Conservation (phyloP, 2,797 vertebrate species). For the Tragopan temminckii region DNA sequence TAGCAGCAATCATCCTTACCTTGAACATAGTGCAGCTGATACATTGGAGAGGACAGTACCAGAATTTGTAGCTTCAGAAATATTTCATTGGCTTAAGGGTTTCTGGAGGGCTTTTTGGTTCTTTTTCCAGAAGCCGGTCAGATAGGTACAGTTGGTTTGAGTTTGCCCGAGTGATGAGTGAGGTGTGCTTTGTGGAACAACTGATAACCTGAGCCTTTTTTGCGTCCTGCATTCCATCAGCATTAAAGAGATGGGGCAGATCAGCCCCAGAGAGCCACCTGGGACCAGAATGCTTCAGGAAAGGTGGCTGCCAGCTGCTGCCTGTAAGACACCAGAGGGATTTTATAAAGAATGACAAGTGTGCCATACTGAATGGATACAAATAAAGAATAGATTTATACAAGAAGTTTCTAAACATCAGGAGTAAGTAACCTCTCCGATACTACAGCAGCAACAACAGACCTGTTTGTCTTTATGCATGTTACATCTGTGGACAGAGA, state of each 20-base stretch:
- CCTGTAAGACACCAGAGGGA: neutral
- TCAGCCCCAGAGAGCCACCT: neutral
- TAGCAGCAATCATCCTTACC: neutral
- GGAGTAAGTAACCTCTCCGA: neutral
- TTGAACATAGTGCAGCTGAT: neutral
- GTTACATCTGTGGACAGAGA: neutral
- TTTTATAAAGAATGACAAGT: neutral
- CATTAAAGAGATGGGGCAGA: neutral
- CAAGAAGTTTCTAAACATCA: neutral
- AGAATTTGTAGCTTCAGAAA: neutral
- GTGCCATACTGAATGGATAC: neutral
- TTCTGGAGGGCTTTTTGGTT: neutral
- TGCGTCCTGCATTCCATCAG: neutral
- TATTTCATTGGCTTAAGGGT: neutral
- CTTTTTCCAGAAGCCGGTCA: neutral
- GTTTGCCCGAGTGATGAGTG: neutral
- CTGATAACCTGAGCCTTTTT: neutral
- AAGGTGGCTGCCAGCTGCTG: accelerated
- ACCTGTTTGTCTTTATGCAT: neutral
- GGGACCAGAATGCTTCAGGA: neutral
- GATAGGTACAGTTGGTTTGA: neutral
- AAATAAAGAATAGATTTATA: neutral
- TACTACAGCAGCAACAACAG: neutral
- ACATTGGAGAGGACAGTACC: neutral
- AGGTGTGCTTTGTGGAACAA: neutral